Base-by-base conservation (phyloP, 2,888 invertebrate genomes). In the Rhodophaea formosa region DNA sequence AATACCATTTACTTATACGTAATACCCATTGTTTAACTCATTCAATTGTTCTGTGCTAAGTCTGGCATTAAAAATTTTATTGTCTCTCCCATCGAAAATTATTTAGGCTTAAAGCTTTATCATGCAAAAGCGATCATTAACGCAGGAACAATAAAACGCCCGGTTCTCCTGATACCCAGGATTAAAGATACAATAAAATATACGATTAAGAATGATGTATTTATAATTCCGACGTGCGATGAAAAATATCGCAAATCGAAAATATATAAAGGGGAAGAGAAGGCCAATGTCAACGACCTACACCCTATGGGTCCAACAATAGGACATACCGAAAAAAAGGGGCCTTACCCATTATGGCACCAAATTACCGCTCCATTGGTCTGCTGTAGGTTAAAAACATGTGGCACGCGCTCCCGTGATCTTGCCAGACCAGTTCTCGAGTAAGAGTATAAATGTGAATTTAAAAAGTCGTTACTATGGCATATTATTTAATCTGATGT, bases 241-340 rank as follows among this genome's bases (percentile, higher is more conserved):
- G 80, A 83, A 84, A 86, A 86, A 83, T 84, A 80, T 81, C 74
- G 77, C 87, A 80, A 87, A 86, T 85, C 77, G 73, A 71, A 77
- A 71, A 77, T 82, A 76, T 71, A 79, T 75, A 76, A 81, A 76
- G 76, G 56, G 86, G 88, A 51, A 51, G 51, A 51, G 86, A 85
- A 82, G 79, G 83, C 84, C 83, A 85, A 87, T 88, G 90, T 90
- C 90, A 91, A 87, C 77, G 90, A 91, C 89, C 90, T 70, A 78
- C 82, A 80, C 84, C 85, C 86, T 82, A 82, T 81, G 76, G 75
- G 72, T 67, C 76, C 82, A 86, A 86, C 86, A 89, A 88, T 84
- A 78, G 77, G 77, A 80, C 74, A 77, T 74, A 80, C 77, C 72
- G 67, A 70, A 78, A 90, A 86, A 88, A 83, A 80, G 88, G 90